phyloP scores from a whole-genome alignment of 2,113 vertebrate genomes.

The Sphyrna mokarran region DNA sequence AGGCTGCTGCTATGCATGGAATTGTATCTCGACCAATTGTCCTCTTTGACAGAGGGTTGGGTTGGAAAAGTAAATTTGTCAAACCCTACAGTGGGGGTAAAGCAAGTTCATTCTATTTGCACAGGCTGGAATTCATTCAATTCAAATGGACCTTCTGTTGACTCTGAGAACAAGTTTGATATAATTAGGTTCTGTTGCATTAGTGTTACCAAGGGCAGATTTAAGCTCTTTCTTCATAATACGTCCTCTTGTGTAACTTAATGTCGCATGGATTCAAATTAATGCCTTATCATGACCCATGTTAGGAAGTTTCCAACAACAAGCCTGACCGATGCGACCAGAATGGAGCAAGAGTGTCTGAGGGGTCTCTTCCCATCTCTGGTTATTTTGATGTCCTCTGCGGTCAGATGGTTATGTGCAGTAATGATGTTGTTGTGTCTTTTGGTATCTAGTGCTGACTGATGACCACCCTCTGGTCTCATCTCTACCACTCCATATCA shows the following conservation, averaged over 20 bases:
- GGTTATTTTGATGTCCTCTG: background rate
- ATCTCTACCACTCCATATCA: too few relatives aligned
- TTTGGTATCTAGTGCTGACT: background rate
- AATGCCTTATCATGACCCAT: background rate
- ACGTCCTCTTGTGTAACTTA: background rate
- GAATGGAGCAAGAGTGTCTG: background rate
- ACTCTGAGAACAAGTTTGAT: background rate
- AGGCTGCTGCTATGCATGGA: background rate
- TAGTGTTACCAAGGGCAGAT: background rate
- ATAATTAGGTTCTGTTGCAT: background rate
- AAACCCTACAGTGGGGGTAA: background rate
- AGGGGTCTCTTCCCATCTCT: background rate
- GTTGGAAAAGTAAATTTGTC: background rate
- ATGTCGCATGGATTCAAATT: background rate
- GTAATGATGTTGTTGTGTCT: too few relatives aligned
- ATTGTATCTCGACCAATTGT: background rate
- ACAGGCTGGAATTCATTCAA: background rate
- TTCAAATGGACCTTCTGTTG: background rate
- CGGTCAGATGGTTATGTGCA: background rate
- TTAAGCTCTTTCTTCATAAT: background rate
- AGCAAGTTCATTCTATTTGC: background rate
- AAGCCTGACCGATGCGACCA: background rate
- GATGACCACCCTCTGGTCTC: fast-evolving
- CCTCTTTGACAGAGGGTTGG: background rate
- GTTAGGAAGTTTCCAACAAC: background rate